These are phyloP conservation scores for Leucoraja erinaceus DNA, from an alignment of 2,113 vertebrate genomes.

Conservation along the genomic window DNA sequence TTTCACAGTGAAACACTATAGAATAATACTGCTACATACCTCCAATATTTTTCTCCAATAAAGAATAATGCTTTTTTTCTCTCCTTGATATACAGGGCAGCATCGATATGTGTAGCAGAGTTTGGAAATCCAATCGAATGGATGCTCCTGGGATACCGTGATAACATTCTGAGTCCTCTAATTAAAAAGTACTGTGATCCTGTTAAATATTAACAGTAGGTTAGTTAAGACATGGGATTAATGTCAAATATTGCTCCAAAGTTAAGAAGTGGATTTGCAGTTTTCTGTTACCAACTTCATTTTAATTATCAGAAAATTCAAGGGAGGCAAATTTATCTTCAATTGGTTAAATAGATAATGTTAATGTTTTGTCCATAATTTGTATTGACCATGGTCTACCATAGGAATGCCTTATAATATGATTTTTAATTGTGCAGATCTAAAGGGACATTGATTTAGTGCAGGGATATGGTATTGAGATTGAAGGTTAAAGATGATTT, in stretches of 20 bases:
- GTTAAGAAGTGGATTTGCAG: neutral
- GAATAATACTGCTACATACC: slow-evolving; percentile 42
- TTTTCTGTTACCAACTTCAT: neutral
- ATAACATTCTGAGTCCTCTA: slow-evolving; percentile 47
- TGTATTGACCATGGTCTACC: neutral
- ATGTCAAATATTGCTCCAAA: neutral
- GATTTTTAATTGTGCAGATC: no score
- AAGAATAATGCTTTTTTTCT: slow-evolving; percentile 55
- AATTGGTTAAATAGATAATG: neutral
- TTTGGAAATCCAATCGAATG: slow-evolving; percentile 51
- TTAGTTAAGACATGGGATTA: neutral
- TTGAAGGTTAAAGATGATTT: no score
- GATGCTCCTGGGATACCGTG: slow-evolving; percentile 50
- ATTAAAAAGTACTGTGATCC: slow-evolving; percentile 57
- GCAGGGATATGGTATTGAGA: no score
- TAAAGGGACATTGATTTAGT: no score
- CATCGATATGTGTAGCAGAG: slow-evolving; percentile 50
- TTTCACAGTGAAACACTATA: no score
- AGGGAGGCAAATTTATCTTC: neutral
- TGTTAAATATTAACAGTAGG: slow-evolving; percentile 40
- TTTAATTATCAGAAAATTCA: neutral
- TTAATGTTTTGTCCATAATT: neutral
- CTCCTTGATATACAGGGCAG: slow-evolving; percentile 50
- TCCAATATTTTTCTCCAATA: slow-evolving; percentile 52
- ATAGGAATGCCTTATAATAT: neutral